Evolutionary conservation across 2,888 invertebrate species (phyloP), one percentile per base, ranked within the genome.

Genomic region (Drosophila limbata): DNA sequence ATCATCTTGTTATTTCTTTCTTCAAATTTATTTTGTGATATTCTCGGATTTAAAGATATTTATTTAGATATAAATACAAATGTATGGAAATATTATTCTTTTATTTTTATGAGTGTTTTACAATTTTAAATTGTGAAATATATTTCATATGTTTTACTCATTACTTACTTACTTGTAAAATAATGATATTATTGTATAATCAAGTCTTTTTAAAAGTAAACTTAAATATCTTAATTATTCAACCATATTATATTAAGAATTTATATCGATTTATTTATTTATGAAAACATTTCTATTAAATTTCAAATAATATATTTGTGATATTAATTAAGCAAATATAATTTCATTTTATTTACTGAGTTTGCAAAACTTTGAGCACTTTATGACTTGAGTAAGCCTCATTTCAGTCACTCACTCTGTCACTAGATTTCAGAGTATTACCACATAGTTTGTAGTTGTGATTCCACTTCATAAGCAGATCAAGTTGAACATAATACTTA

Each of bases 1-100:
- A 75, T 68, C 77, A 39, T 33, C 31, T 52, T 59, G 25, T 53
- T 31, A 45, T 42, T 42, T 42, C 25, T 13, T 31, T 19, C 6
- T 48, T 48, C 3, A 31, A 48, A 5, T 45, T 11, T 1, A 42
- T 21, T 21, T 44, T 44, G 21, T 6, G 11, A 44, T 4, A 35
- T 35, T 13, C 33, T 13, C 11, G 13, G 1, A 35, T 19, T 19
- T 11, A 11, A 4, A 42, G 17, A 40, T 17, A 17, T 17, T 4
- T 42, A 19, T 42, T 10, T 40, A 1, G 5, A 35, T 1, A 35
- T 4, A 13, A 0, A 13, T 35, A 5, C 13, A 13, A 13, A 35
- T 35, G 11, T 11, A 4, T 3, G 4, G 3, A 35, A 11, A 11
- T 13, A 3, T 10, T 28, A 28, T 28, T 8, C 28, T 28, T 28